phyloP scores from a whole-genome alignment of 2,888 invertebrate genomes.

The Cheilosia variabilis region DNA sequence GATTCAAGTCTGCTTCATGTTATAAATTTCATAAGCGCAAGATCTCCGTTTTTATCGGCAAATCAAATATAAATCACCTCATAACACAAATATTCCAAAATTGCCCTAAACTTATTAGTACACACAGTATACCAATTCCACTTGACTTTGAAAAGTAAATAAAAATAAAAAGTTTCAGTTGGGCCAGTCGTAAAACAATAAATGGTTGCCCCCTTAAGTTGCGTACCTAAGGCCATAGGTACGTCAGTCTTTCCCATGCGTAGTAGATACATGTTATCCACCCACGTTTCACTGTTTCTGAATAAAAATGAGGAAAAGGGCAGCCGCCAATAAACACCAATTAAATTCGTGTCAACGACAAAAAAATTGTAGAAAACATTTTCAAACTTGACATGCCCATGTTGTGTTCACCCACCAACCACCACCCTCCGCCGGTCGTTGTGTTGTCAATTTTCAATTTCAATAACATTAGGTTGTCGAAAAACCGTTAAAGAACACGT shows the following conservation, averaged over 20 bases:
- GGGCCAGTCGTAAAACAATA: conserved; percentile 54
- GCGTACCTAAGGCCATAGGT: conserved; percentile 18
- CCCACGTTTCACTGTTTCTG: background rate
- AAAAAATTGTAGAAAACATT: conserved; percentile 30
- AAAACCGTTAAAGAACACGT: conserved; percentile 53
- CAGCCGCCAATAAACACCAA: conserved; percentile 64
- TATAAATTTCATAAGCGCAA: conserved; percentile 40
- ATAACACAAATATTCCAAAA: conserved; percentile 46
- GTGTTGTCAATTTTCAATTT: conserved; percentile 69
- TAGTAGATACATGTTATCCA: too few species aligned
- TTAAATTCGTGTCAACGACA: conserved; percentile 71
- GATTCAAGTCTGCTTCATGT: conserved; percentile 3
- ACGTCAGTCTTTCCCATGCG: background rate
- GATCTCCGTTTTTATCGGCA: conserved; percentile 40
- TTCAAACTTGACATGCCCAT: conserved; percentile 35
- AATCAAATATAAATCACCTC: conserved; percentile 62
- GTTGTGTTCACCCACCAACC: background rate
- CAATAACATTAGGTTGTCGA: conserved; percentile 64
- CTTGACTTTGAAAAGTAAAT: conserved; percentile 15
- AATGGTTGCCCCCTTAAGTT: conserved; percentile 43
- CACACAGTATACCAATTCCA: background rate
- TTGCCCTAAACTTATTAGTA: conserved; percentile 23
- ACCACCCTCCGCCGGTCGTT: background rate
- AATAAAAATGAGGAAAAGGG: conserved; percentile 7
- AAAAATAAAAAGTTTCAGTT: conserved; percentile 37